These are phyloP conservation scores for Stenolophus ochropezus DNA, from an alignment of 2,888 invertebrate genomes.

Conservation along the genomic window DNA sequence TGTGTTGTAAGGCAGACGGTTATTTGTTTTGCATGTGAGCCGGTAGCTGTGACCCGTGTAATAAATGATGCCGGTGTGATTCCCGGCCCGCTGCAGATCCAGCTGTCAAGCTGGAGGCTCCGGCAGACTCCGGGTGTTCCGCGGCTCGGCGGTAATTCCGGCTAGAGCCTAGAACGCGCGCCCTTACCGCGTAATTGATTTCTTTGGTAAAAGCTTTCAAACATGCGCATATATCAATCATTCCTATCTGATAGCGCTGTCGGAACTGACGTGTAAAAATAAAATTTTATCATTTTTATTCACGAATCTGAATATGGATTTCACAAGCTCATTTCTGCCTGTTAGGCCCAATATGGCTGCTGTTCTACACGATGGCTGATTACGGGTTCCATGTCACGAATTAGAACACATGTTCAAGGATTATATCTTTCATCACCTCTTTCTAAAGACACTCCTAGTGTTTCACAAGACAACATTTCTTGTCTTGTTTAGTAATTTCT, in stretches of 20 bases:
- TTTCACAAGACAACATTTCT: too few species aligned
- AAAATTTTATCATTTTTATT: constrained; percentile 59
- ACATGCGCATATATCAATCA: constrained; percentile 60
- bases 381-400: too few species aligned
- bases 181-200: constrained; percentile 54
- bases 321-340: not conserved
- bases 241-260: constrained; percentile 58
- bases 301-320: constrained; percentile 56
- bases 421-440: too few species aligned
- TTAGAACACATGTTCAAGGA: too few species aligned
- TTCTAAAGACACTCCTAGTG: too few species aligned
- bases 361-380: not conserved
- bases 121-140: not conserved
- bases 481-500: too few species aligned
- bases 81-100: constrained; percentile 33
- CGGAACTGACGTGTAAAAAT: constrained; percentile 59
- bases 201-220: constrained; percentile 59
- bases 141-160: constrained; percentile 39
- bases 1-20: too few species aligned
- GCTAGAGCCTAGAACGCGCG: not conserved
- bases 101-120: constrained; percentile 45
- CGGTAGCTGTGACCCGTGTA: not conserved
- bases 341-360: constrained; percentile 5
- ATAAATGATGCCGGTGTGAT: constrained; percentile 52
- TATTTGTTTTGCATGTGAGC: too few species aligned